A percentile compares a stretch with the other conserved stretches of the same genome.
Evolutionary conservation across 2,888 invertebrate genomes (phyloP).

Genomic region (Beris morrisii): DNA sequence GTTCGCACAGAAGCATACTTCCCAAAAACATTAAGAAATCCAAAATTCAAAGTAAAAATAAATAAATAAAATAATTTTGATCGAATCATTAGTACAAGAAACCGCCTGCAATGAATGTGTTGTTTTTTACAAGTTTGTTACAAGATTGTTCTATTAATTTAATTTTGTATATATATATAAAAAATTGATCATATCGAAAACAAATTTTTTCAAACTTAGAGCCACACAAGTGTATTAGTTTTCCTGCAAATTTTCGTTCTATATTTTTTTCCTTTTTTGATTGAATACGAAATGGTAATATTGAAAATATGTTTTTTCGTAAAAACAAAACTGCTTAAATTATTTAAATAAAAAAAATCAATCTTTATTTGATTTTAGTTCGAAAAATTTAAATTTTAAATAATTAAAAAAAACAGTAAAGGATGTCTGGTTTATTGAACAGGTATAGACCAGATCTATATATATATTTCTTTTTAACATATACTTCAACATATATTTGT

Average conservation of each 20-base stretch:
- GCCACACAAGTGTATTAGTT: conserved; percentile 36
- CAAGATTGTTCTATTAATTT: conserved; percentile 20
- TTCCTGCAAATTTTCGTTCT: conserved; percentile 27
- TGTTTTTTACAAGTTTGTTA: conserved; percentile 30
- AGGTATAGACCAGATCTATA: conserved; percentile 39
- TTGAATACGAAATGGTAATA: conserved; percentile 12
- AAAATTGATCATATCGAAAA: background rate
- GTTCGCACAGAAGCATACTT: too few species aligned
- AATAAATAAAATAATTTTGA: too few species aligned
- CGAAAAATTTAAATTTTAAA: background rate
- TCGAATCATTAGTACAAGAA: background rate
- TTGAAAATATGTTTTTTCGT: conserved; percentile 2
- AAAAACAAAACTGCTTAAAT: background rate
- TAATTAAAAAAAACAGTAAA: conserved; percentile 13
- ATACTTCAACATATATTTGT: conserved; percentile 36
- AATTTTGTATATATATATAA: conserved; percentile 1
- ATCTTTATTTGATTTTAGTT: conserved; percentile 9
- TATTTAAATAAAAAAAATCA: background rate
- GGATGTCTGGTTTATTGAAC: conserved; percentile 44
- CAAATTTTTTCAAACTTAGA: conserved; percentile 23
- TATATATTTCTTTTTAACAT: conserved; percentile 28
- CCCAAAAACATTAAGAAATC: too few species aligned
- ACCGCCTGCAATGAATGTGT: conserved; percentile 37
- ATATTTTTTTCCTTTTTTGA: background rate
- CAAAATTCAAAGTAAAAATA: too few species aligned